Evolutionary conservation across 2,797 vertebrate genomes (phyloP).

Genomic region (Eurystomus glaucurus): DNA sequence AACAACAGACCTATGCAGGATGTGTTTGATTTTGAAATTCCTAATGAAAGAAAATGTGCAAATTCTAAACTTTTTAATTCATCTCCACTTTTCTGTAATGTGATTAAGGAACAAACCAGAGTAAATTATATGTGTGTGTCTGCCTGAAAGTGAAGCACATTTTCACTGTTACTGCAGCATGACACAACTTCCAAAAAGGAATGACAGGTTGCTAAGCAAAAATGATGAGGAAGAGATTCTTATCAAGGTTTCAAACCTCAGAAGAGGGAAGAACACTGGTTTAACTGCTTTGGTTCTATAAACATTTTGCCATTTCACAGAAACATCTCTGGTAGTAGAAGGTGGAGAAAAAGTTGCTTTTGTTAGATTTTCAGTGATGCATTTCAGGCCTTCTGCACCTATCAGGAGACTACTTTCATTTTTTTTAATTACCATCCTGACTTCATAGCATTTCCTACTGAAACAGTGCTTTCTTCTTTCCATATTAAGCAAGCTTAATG

Average conservation of each 20-base stretch:
- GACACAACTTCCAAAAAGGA: background rate
- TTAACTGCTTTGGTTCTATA: background rate
- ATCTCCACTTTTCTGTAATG: background rate
- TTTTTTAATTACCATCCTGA: background rate
- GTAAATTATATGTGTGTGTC: background rate
- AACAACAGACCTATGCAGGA: background rate
- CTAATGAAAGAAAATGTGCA: background rate
- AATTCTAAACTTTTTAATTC: background rate
- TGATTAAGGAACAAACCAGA: background rate
- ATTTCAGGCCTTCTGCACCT: background rate
- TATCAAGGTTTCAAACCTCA: background rate
- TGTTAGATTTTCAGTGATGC: background rate
- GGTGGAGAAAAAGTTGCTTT: background rate
- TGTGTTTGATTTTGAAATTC: background rate
- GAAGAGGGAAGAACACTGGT: background rate
- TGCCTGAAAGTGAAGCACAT: background rate
- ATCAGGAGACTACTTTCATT: background rate
- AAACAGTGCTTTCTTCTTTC: background rate
- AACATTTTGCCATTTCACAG: background rate
- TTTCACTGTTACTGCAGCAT: background rate
- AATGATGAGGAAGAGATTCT: background rate
- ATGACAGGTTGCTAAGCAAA: background rate
- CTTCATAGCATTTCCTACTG: background rate
- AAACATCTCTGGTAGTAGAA: background rate
- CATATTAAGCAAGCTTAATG: background rate